A percentile compares a stretch with the other conserved stretches of the same genome.
Evolutionary conservation across 2,113 vertebrate genomes (phyloP).

Genomic region (Dasyprocta punctata): DNA sequence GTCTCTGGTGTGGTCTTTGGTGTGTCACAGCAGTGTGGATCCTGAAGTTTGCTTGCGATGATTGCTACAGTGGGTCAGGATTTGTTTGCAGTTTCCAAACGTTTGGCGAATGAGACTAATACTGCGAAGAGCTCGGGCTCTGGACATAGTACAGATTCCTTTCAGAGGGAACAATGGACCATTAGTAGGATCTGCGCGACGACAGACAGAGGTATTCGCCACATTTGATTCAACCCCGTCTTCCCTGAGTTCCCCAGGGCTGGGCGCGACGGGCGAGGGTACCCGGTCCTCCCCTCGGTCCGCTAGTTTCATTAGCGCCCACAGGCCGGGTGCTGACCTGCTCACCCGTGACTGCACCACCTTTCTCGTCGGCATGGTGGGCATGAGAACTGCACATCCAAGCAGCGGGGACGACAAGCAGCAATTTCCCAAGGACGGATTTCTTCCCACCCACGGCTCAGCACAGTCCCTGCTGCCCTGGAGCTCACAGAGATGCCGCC

Average conservation of each 20-base stretch:
- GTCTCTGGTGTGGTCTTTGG: neutral
- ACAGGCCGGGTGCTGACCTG: conserved; percentile 80
- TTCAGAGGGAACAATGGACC: neutral
- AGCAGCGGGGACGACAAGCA: neutral
- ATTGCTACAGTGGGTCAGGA: neutral
- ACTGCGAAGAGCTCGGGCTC: neutral
- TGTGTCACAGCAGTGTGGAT: no score
- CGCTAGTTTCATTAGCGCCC: fast-evolving
- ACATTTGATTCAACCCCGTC: neutral
- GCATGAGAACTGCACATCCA: neutral
- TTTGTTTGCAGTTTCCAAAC: neutral
- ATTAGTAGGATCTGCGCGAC: neutral
- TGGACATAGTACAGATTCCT: neutral
- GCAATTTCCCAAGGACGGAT: no score
- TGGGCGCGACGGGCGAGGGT: neutral
- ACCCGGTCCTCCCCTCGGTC: no score
- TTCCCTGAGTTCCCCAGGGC: neutral
- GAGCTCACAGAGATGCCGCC: neutral
- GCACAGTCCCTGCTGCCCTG: fast-evolving
- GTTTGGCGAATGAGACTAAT: neutral
- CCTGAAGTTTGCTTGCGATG: neutral
- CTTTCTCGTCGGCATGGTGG: conserved; percentile 71
- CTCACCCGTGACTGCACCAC: conserved; percentile 89
- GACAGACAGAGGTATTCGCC: neutral
- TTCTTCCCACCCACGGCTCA: neutral